phyloP scores from a whole-genome alignment of 2,113 vertebrate genomes.

The Cichladusa arquata region DNA sequence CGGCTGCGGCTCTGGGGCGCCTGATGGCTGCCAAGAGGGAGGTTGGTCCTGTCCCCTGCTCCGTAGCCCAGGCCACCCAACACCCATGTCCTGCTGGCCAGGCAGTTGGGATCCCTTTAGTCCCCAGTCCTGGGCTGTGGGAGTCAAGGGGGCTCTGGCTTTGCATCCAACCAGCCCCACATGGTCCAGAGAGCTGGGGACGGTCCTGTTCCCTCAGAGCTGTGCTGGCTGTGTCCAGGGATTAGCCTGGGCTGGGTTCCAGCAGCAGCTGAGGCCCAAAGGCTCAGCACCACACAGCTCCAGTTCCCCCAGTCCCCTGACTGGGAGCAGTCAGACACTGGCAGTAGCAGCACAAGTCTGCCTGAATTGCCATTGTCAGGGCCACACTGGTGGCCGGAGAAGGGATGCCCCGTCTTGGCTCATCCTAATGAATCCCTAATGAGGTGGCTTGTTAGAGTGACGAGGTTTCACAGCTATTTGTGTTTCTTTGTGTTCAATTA shows the following conservation, averaged over 20 bases:
- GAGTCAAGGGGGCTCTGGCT: accelerated
- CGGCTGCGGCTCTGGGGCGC: constrained; percentile 61
- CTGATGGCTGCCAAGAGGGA: constrained; percentile 78
- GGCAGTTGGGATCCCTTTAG: accelerated
- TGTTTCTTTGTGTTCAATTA: constrained; percentile 41
- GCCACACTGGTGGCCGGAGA: background rate
- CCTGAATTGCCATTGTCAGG: background rate
- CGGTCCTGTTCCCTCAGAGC: accelerated
- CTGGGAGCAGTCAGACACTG: background rate
- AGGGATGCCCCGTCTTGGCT: background rate
- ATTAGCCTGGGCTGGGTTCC: background rate
- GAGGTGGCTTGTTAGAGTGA: background rate
- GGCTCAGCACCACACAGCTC: accelerated
- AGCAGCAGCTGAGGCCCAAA: background rate
- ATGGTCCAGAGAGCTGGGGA: accelerated
- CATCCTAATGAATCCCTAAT: background rate
- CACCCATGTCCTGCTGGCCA: accelerated
- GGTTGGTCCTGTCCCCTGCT: constrained; percentile 60
- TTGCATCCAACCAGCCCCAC: background rate
- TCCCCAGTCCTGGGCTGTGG: background rate
- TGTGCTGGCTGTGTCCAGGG: background rate
- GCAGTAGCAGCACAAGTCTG: background rate
- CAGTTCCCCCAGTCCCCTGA: background rate
- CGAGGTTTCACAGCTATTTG: background rate
- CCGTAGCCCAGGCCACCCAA: accelerated